Base-by-base conservation (phyloP, 37 sponge, comb jelly and placozoan species). In the Aplysina aerophoba region DNA sequence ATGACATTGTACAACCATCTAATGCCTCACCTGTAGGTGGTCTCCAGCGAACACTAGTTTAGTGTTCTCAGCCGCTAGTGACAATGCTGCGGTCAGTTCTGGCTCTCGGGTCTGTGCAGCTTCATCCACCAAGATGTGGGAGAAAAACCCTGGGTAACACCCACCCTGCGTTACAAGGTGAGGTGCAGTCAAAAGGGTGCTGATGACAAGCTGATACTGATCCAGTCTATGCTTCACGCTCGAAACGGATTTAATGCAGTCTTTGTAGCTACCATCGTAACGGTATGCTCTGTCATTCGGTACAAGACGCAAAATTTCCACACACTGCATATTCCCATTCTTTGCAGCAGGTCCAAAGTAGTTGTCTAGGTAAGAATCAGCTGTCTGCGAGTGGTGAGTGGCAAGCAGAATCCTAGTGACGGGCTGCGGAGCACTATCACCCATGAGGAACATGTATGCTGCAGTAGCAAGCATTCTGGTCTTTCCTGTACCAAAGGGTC, bases 311-410 rank as follows among this genome's bases (percentile, higher is more conserved):
- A 71, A 3, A 30, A 71, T 12, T 20, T 31, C 30, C 22, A 27
- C 36, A 5, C 73, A 3, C 4, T 24, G 35, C 21, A 71, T 24
- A 22, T 62, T 14, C 12, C 63, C 63, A 71, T 31, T 35, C 31
- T 15, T 24, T 21, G 16, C 36, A 71, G 33, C 36, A 30, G 53
- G 20, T 38, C 85, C 81, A 65, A 93, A 93, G 66, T 90, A 90
- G 1, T 81, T 67, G 15, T 89, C 55, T 4, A 93, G 30, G 57
- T 87, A 93, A 12, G 93, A 79, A 36, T 93, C 93, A 39, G 84
- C 90, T 50, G 93, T 89, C 27, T 35, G 65, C 39, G 84, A 85
- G 60, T 93, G 93, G 79, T 90, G 90, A 66, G 88, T 64, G 74
- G 84, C 90, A 15, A 93, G 73, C n/a, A 93, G 66, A 0, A 93